Percentiles rank a stretch among this genome's conserved stretches.
These are phyloP conservation scores for Apodemus sylvaticus DNA, from an alignment of 2,113 vertebrate genomes.

Conservation along the genomic window DNA sequence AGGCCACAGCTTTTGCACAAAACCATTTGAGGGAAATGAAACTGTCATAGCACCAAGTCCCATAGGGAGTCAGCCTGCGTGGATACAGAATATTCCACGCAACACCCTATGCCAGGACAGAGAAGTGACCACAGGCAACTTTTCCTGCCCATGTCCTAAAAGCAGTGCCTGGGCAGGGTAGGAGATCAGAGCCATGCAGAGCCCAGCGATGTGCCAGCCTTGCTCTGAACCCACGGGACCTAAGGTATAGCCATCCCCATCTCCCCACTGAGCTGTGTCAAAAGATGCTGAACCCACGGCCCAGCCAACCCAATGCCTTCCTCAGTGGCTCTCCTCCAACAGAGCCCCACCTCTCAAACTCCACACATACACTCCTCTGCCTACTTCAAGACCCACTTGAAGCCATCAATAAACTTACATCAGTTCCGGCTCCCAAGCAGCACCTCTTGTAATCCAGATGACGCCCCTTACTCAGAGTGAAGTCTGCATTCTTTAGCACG, in stretches of 20 bases:
- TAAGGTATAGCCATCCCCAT: no score
- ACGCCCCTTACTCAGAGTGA: background rate
- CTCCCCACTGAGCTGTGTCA: background rate
- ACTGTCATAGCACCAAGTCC: background rate
- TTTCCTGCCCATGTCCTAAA: background rate
- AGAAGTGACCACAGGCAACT: background rate
- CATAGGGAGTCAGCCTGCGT: rapidly evolving
- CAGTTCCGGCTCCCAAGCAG: background rate
- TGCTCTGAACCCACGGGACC: background rate
- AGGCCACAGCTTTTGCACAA: background rate
- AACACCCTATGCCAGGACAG: background rate
- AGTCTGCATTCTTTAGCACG: background rate
- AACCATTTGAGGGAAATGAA: background rate
- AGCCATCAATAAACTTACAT: no score
- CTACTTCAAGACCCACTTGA: background rate
- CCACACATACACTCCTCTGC: rapidly evolving
- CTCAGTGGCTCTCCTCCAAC: rapidly evolving
- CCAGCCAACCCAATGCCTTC: rapidly evolving
- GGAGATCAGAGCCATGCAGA: background rate
- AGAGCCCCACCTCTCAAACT: background rate
- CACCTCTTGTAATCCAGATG: rapidly evolving
- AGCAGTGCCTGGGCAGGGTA: background rate
- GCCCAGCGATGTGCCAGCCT: no score
- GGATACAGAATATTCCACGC: no score
- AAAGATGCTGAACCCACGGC: background rate